phyloP scores from a whole-genome alignment of 2,113 vertebrate genomes.

The Gasterosteus aculeatus region DNA sequence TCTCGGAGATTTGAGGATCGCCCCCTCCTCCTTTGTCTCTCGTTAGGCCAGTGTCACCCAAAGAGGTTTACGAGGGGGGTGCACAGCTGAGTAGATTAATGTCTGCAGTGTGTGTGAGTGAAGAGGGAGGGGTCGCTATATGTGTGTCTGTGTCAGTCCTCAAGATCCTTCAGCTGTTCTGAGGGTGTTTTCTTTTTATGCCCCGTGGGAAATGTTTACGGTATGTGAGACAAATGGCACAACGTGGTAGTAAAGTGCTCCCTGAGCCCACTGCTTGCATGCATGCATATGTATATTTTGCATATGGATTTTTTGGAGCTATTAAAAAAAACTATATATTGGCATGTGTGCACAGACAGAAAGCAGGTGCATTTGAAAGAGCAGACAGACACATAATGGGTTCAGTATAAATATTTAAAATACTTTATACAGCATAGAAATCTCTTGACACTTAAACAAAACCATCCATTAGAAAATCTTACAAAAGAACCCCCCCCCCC shows the following conservation, averaged over 20 bases:
- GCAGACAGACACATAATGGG: constrained; percentile 62
- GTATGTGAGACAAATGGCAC: constrained; percentile 48
- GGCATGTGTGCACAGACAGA: constrained; percentile 31
- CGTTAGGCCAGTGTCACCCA: constrained; percentile 65
- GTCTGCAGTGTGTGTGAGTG: constrained; percentile 50
- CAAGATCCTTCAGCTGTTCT: constrained; percentile 75
- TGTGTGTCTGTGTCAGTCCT: constrained; percentile 12
- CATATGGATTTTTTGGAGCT: not conserved
- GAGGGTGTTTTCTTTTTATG: constrained; percentile 48
- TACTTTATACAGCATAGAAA: constrained; percentile 85
- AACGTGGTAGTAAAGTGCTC: constrained; percentile 36
- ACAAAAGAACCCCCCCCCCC: constrained; percentile 73
- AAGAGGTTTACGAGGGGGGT: constrained; percentile 68
- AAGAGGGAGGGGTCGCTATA: constrained; percentile 16
- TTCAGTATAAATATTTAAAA: constrained; percentile 84
- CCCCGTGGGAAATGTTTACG: constrained; percentile 57
- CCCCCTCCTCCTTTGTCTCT: constrained; percentile 68
- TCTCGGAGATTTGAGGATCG: constrained; percentile 55
- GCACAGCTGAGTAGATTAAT: constrained; percentile 74
- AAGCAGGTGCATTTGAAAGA: constrained; percentile 46
- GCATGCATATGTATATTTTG: no score
- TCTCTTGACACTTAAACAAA: constrained; percentile 79
- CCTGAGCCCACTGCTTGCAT: constrained; percentile 3
- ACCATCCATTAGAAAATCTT: constrained; percentile 79
- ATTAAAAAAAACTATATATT: not conserved